A percentile compares a stretch with the other conserved stretches of the same genome.
phyloP scores from a whole-genome alignment of 1,140 invertebrate species.

The Trachymyrmex cornetzi region DNA sequence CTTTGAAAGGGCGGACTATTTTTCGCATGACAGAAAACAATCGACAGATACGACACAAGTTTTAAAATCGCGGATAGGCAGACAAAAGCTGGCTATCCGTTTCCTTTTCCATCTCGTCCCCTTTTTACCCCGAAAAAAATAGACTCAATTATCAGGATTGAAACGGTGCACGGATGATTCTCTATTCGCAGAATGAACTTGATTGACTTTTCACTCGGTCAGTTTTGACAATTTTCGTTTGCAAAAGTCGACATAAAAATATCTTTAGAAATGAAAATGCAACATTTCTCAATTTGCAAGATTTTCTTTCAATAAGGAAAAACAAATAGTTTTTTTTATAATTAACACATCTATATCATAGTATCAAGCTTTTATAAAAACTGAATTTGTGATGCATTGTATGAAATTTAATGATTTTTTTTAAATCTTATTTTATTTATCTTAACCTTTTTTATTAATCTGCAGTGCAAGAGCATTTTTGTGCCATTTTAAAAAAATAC shows the following conservation, averaged over 20 bases:
- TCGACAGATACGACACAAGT: constrained; percentile 38
- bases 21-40: constrained; percentile 44
- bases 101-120: constrained; percentile 32
- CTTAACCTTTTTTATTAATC: background rate
- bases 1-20: constrained; percentile 20
- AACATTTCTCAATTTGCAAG: background rate
- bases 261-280: background rate
- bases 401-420: background rate
- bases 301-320: background rate
- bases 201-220: constrained; percentile 42
- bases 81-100: background rate
- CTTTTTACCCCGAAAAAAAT: constrained; percentile 38
- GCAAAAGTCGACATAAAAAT: constrained; percentile 6
- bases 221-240: constrained; percentile 14
- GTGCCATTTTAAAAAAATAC: background rate
- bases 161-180: constrained; percentile 7
- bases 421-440: background rate
- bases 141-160: constrained; percentile 42
- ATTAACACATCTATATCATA: background rate
- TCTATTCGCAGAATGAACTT: constrained; percentile 33
- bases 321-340: background rate
- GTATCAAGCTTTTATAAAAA: background rate
- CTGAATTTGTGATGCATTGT: background rate
- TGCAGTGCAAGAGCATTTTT: background rate
- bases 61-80: constrained; percentile 48